Conservation (phyloP, 2,888 invertebrate genomes). For the Nasonovia ribisnigri region DNA sequence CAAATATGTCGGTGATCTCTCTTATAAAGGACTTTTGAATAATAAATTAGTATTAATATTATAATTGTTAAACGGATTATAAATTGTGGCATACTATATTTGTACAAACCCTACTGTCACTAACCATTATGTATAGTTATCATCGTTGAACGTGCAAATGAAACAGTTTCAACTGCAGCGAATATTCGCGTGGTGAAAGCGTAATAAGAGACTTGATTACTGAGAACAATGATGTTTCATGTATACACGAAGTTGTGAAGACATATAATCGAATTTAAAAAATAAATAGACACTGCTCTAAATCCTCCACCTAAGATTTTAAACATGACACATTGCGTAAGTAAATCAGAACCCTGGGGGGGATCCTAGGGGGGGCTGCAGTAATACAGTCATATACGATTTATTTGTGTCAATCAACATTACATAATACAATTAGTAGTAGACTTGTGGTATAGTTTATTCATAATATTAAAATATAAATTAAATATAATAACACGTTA, state of each 20-base stretch:
- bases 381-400: no score
- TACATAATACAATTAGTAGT: no score
- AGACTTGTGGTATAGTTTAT: no score
- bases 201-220: neutral
- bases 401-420: no score
- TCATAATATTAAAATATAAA: no score
- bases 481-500: no score
- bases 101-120: no score
- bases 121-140: neutral
- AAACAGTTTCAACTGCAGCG: neutral
- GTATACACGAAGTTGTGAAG: no score
- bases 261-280: neutral
- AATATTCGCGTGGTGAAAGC: neutral
- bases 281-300: neutral
- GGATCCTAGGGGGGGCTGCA: no score
- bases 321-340: neutral
- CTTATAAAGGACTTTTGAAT: neutral
- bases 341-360: no score
- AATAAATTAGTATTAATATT: neutral
- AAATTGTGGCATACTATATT: no score
- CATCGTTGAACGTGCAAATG: neutral
- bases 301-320: neutral
- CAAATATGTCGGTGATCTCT: neutral
- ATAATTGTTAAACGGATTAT: no score
- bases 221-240: neutral